Conservation (phyloP, 2,888 invertebrate genomes). For the Mimas tiliae region DNA sequence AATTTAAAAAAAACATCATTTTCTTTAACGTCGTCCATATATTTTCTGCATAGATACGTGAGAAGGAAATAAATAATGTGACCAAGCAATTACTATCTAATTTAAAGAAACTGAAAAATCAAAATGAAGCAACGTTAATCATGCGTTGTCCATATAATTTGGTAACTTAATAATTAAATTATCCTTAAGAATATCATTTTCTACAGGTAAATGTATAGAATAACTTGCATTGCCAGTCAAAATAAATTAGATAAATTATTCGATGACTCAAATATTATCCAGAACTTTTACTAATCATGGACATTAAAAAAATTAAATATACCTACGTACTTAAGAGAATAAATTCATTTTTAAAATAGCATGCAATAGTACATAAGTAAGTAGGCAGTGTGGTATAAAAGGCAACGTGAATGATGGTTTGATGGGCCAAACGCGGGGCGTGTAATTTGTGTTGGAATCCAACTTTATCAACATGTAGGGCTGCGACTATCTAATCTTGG, state of each 20-base stretch:
- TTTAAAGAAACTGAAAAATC: not conserved
- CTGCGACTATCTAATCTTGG: slow-evolving; percentile 76
- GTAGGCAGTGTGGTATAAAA: not conserved
- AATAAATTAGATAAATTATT: not conserved
- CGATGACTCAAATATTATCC: not conserved
- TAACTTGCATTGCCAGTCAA: not conserved
- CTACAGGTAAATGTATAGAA: too few species aligned
- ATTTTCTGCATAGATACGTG: not conserved
- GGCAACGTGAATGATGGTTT: slow-evolving; percentile 39
- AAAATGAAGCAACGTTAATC: not conserved
- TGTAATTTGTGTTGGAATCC: slow-evolving; percentile 66
- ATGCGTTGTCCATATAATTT: not conserved
- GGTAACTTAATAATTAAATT: too few species aligned
- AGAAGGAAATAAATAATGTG: not conserved
- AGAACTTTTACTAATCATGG: not conserved
- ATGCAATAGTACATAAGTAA: not conserved
- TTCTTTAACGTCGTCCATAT: not conserved
- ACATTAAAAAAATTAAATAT: not conserved
- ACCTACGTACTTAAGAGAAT: not conserved
- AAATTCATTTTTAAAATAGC: not conserved
- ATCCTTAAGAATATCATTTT: too few species aligned
- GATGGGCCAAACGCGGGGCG: slow-evolving; percentile 51
- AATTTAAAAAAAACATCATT: not conserved
- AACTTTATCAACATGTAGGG: slow-evolving; percentile 72
- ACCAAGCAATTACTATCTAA: too few species aligned